These are phyloP conservation scores for Holacanthus passer DNA, from an alignment of 2,113 vertebrate species.

Conservation along the genomic window DNA sequence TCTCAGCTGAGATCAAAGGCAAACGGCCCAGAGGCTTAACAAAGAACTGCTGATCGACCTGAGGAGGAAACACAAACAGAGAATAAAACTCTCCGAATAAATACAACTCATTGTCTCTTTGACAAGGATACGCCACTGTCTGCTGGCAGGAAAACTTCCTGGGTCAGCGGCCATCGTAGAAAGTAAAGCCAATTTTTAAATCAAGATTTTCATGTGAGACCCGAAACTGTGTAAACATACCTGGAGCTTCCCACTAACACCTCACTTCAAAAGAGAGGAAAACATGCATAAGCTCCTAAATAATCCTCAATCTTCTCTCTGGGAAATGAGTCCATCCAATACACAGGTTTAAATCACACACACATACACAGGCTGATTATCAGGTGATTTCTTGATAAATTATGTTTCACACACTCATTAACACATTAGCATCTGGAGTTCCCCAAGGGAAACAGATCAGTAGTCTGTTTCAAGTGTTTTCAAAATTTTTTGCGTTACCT, in stretches of 20 bases:
- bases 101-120: slow-evolving; percentile 19
- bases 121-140: not conserved
- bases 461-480: slow-evolving; percentile 29
- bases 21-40: slow-evolving; percentile 25
- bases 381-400: not conserved
- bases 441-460: slow-evolving; percentile 21
- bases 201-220: slow-evolving; percentile 31
- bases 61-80: slow-evolving; percentile 48
- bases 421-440: slow-evolving; percentile 13
- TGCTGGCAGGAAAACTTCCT: not conserved
- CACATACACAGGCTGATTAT: slow-evolving; percentile 1
- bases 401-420: not conserved
- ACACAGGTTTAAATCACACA: slow-evolving; percentile 5
- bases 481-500: slow-evolving; percentile 38
- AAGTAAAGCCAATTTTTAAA: slow-evolving; percentile 51
- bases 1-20: slow-evolving; percentile 36
- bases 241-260: slow-evolving; percentile 17
- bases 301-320: slow-evolving; percentile 24
- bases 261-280: slow-evolving; percentile 10
- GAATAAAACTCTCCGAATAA: slow-evolving; percentile 36
- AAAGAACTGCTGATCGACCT: slow-evolving; percentile 42
- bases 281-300: slow-evolving; percentile 22
- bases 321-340: slow-evolving; percentile 28
- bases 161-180: not conserved
- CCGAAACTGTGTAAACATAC: slow-evolving; percentile 35